Evolutionary conservation across 64 coral and sea anemone genomes (phyloP).

Genomic region (Porites australiensis): DNA sequence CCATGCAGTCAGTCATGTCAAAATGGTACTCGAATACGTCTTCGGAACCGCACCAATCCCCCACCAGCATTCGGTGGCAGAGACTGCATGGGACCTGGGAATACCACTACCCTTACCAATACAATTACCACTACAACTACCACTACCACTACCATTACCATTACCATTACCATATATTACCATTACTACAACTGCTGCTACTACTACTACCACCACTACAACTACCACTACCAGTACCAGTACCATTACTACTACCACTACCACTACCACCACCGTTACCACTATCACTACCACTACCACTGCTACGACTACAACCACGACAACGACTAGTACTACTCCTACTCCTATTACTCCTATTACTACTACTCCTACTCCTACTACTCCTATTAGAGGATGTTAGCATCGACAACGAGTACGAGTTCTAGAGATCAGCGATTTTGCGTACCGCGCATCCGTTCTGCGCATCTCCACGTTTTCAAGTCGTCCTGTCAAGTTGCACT

Average conservation of each 20-base stretch:
- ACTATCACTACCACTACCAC: neutral
- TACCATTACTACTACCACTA: neutral
- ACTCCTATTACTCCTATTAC: neutral
- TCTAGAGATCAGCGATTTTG: too few species aligned
- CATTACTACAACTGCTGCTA: neutral
- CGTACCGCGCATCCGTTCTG: too few species aligned
- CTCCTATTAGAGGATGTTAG: too few species aligned
- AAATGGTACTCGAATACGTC: slow-evolving; percentile 12
- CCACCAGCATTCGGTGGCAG: slow-evolving; percentile 23
- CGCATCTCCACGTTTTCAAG: too few species aligned
- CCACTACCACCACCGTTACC: neutral
- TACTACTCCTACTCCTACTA: neutral
- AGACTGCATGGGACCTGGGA: slow-evolving; percentile 29
- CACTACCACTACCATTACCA: neutral
- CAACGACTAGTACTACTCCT: too few species aligned
- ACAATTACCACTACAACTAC: slow-evolving; percentile 22
- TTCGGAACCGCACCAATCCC: slow-evolving; percentile 46
- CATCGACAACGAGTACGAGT: neutral
- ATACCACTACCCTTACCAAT: neutral
- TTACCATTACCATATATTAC: neutral
- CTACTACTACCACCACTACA: neutral
- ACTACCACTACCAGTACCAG: neutral
- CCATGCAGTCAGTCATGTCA: slow-evolving; percentile 1
- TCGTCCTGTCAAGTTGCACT: too few species aligned
- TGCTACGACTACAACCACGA: neutral